Evolutionary conservation across 2,113 vertebrate species (phyloP), one percentile per base, ranked within the genome.

Genomic region (Lophotis ruficrista): DNA sequence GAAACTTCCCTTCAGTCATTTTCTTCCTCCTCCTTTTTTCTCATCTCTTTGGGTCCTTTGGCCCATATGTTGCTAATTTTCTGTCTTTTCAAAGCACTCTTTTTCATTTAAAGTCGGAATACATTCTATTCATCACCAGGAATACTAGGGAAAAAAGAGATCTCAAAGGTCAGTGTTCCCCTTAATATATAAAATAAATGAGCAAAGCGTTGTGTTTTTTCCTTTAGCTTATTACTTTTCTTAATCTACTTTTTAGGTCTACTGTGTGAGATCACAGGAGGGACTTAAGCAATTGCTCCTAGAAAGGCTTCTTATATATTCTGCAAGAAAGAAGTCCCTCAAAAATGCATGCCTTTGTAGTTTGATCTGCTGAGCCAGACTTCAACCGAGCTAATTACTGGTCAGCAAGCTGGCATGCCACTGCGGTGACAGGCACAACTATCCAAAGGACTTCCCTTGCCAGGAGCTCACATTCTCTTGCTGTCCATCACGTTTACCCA

Each of bases 51-150:
- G 90, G 95, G 85, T 97, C 93, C 94, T 94, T 95, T 94, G 75
- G 96, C 71, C 96, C 97, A 96, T 96, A 94, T 97, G 96, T 98
- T 98, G 96, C 97, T 98, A 95, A 98, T 98, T 98, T 98, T 96
- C 96, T 96, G 90, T 97, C 97, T 97, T 98, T 97, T 97, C 96
- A 97, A 98, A 98, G 95, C 91, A 64, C 94, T 96, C 95, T 58
- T 25, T 96, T 96, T 97, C 94, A 93, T 96, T 97, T 94, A 95
- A 96, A 97, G 94, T 97, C 96, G 96, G 95, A 98, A 97, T 93
- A 85, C 78, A 95, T 97, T 95, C 94, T 96, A 94, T 96, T 97
- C 95, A 97, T 96, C 54, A 72, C 93, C 90, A 82, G 79, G 93
- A 96, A 96, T 96, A 70, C 88, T 78, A 92, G 87, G 62, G 61